Base-by-base conservation (phyloP, 2,888 invertebrate species). In the Stenolophus ochropezus region DNA sequence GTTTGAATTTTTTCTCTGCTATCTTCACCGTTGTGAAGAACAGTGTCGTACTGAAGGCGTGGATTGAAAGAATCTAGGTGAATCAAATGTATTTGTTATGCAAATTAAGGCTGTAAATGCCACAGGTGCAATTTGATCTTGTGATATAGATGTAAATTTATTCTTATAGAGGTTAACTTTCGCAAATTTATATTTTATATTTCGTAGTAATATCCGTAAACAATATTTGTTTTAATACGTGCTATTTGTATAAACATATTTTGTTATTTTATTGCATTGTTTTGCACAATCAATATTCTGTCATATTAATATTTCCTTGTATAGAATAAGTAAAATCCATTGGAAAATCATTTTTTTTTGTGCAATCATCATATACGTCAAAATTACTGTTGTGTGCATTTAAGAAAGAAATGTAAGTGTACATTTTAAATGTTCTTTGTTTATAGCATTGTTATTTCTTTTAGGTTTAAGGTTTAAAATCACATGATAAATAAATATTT, bases 181-280 rank as follows among this genome's bases (percentile, higher is more conserved):
- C 61, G 25, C 61, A 61, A 61, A 61, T 25, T 23, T 58, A 58
- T 23, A 58, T 58, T 58, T 58, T 20, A 21, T 18, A 58, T 23
- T 18, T 51, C n/a, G 23, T 25, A 61, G 21, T 14, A 23, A 25
- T 61, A 14, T 25, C 56, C 20, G 20, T 20, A 56, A 56, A 56
- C 56, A 56, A 56, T 20, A 14, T 61, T 61, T 61, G 23, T 61
- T 61, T 61, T 61, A n/a, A 61, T 14, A 61, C 61, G 61, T 61
- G 61, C n/a, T 61, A 27, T 23, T 61, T 61, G 23, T 23, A 61
- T 61, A 61, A 61, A 61, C 61, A 61, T 5, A 6, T n/a, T 51
- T 51, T 51, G 18, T 51, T 51, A n/a, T 51, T 51, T 14, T 51
- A 51, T 42, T 42, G n/a, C n/a, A n/a, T n/a, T n/a, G n/a, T n/a